Base-by-base conservation (phyloP, 1,140 invertebrate species). In the Gryon sp. region DNA sequence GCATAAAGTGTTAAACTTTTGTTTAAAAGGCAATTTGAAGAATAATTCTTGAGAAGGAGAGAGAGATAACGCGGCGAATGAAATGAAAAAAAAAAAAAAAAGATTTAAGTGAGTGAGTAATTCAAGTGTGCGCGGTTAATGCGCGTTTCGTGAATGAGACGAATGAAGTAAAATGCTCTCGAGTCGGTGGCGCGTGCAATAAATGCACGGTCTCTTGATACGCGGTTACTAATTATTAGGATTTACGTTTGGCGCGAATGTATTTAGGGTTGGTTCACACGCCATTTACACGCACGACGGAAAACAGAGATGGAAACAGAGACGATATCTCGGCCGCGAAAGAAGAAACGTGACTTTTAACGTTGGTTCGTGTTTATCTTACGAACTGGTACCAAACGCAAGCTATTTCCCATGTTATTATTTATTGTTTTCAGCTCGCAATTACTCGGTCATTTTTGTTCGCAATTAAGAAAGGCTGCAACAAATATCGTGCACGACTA, bases 191-290 rank as follows among this genome's bases (percentile, higher is more conserved):
- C 76, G 81, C 81, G 78, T 84, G 82, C 65, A 84, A 83, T 77
- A 81, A 83, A 78, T 83, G 78, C 76, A 68, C 43, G 22, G 52
- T 59, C 52, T n/a, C n/a, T 82, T 80, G 81, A 83, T 84, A 82
- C 78, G 78, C 77, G 68, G 32, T 83, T 83, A 83, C 82, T 83
- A 85, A 85, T 85, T 80, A 84, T 84, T 77, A 79, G 72, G 77
- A 84, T 83, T 84, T 70, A 70, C 59, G 69, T 74, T 65, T 69
- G 73, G 69, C 66, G 68, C 22, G 30, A 63, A 73, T 59, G 62
- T 50, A 68, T 74, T 76, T 80, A 66, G 72, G 72, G 62, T 65
- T 79, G 59, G 62, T 76, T 79, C 75, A 69, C 75, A 78, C 75
- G 76, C 63, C 66, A 73, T 78, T 78, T 66, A 65, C 76, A 57